phyloP scores from a whole-genome alignment of 2,888 invertebrate species.

The Agrochola lota region DNA sequence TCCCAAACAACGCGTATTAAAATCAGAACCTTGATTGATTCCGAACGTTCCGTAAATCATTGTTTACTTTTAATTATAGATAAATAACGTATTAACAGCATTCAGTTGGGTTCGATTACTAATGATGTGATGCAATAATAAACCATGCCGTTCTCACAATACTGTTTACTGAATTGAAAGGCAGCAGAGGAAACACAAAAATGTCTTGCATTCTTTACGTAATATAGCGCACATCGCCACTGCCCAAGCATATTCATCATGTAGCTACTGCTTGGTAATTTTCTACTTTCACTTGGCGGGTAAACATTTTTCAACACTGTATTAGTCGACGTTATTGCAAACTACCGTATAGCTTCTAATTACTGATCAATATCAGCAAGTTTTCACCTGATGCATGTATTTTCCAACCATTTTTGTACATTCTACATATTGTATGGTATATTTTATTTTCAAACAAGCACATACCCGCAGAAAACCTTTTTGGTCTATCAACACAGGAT shows the following conservation, averaged over 20 bases:
- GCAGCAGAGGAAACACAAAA: conserved; percentile 72
- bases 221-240: conserved; percentile 53
- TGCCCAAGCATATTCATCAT: conserved; percentile 48
- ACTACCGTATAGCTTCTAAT: conserved; percentile 59
- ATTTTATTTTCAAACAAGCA: conserved; percentile 18
- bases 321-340: conserved; percentile 48
- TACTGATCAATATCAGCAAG: conserved; percentile 54
- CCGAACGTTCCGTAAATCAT: conserved; percentile 27
- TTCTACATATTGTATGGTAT: not conserved
- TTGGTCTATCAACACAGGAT: conserved; percentile 72
- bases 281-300: conserved; percentile 75
- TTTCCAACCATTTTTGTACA: conserved; percentile 36
- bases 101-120: conserved; percentile 5
- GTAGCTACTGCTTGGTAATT: conserved; percentile 54
- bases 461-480: conserved; percentile 71
- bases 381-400: conserved; percentile 57
- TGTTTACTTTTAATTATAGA: conserved; percentile 34
- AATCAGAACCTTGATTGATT: conserved; percentile 32
- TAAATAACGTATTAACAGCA: conserved; percentile 18
- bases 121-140: conserved; percentile 25
- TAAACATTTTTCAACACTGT: conserved; percentile 67
- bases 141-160: conserved; percentile 12
- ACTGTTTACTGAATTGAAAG: conserved; percentile 56
- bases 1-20: conserved; percentile 14
- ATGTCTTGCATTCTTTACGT: conserved; percentile 73